These are phyloP conservation scores for Trichoplusia ni DNA, from an alignment of 1,140 invertebrate genomes.

Conservation along the genomic window DNA sequence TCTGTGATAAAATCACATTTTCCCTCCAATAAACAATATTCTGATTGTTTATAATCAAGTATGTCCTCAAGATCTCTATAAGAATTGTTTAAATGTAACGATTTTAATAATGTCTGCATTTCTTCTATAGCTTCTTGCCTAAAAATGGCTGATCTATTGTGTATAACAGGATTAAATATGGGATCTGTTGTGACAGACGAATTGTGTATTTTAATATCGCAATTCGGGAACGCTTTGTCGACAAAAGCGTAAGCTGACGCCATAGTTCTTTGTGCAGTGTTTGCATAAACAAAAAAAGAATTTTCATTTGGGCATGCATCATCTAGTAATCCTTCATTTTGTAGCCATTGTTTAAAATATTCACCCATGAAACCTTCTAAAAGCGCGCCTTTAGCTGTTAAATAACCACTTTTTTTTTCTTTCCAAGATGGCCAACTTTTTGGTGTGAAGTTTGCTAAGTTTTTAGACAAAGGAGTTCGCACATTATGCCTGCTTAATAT, in stretches of 20 bases:
- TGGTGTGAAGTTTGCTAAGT: slow-evolving; percentile 52
- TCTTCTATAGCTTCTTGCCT: slow-evolving; percentile 48
- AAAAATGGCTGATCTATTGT: slow-evolving; percentile 52
- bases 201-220: slow-evolving; percentile 57
- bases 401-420: slow-evolving; percentile 56
- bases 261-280: slow-evolving; percentile 60
- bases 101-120: slow-evolving; percentile 53
- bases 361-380: slow-evolving; percentile 68
- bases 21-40: slow-evolving; percentile 47
- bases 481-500: slow-evolving; percentile 67
- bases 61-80: slow-evolving; percentile 54
- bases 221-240: slow-evolving; percentile 52
- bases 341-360: slow-evolving; percentile 58
- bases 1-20: slow-evolving; percentile 55
- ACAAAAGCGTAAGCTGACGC: slow-evolving; percentile 63
- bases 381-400: slow-evolving; percentile 64
- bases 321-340: slow-evolving; percentile 43
- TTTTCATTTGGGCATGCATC: slow-evolving; percentile 51
- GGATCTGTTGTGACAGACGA: slow-evolving; percentile 47
- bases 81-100: slow-evolving; percentile 49
- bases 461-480: slow-evolving; percentile 62
- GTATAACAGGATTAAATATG: slow-evolving; percentile 62
- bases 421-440: slow-evolving; percentile 63
- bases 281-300: slow-evolving; percentile 60
- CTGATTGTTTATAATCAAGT: slow-evolving; percentile 57